Evolutionary conservation across 2,797 vertebrate species (phyloP), one percentile per base, ranked within the genome.

Genomic region (Denticeps clupeoides): DNA sequence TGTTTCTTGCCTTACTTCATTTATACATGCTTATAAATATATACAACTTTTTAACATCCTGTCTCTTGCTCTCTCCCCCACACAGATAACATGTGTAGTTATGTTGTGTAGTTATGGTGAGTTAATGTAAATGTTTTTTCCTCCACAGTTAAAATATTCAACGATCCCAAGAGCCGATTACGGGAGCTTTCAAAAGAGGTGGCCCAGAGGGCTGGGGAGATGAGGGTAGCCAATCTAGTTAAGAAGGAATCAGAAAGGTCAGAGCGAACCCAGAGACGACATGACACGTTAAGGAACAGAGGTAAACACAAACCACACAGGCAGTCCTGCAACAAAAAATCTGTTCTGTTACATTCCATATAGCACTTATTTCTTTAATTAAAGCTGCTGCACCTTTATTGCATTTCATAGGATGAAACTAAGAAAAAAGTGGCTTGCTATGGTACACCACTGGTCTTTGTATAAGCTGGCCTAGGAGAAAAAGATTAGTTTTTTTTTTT

Each of bases 131-230:
- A n/a, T n/a, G n/a, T 13, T 53, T 62, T 51, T 48, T 71, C 29
- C 26, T 49, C 59, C 66, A 5, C 45, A 97, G 93, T 78, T 56
- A 93, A 88, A 75, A 58, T 79, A 16, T 68, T 71, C 50, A 64
- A 13, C 0, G 88, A 92, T 50, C 82, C 84, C 18, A 90, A 77
- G 55, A 85, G 78, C 60, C 86, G 74, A 33, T 41, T 89, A 1
- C 84, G 76, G 68, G 90, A 93, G 13, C 67, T 93, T 59, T 91
- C 89, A 47, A 82, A 78, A 66, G 93, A 93, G 65, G 88, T 81
- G 43, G 87, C 87, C 47, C 84, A 89, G 55, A 86, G 73, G 71
- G 88, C 81, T 7, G 75, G 69, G 47, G 87, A 89, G 48, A 65
- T 82, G 65, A 89, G 78, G 56, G 85, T 47, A 55, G 59, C 64